Evolutionary conservation across 2,797 vertebrate species (phyloP).

Genomic region (Cynopterus sphinx): DNA sequence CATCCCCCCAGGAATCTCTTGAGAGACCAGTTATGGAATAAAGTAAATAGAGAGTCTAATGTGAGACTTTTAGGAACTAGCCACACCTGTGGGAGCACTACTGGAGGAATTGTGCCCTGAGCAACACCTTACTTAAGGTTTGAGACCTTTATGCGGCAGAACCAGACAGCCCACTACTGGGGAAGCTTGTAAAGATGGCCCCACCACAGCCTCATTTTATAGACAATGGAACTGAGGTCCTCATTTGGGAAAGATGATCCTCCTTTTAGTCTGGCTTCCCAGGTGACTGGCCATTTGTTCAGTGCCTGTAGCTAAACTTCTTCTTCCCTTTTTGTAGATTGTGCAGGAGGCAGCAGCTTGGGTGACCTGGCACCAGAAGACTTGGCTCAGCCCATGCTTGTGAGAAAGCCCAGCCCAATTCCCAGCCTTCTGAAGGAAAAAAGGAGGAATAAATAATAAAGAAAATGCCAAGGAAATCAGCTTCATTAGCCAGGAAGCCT

Average conservation of each 20-base stretch:
- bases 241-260: background rate
- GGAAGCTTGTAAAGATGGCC: background rate
- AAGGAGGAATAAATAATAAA: slow-evolving; percentile 31
- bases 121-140: accelerated
- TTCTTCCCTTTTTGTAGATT: background rate
- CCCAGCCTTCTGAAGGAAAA: background rate
- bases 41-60: background rate
- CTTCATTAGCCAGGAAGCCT: background rate
- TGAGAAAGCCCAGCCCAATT: background rate
- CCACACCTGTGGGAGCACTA: accelerated
- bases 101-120: background rate
- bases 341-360: background rate
- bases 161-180: accelerated
- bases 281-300: background rate
- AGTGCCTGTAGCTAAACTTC: background rate
- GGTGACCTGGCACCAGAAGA: background rate
- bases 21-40: background rate
- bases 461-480: slow-evolving; percentile 54
- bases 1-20: too few species aligned
- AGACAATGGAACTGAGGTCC: background rate
- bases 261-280: background rate
- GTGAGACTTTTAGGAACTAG: background rate
- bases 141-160: background rate
- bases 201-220: accelerated
- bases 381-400: background rate